Base-by-base conservation (phyloP, 2,888 invertebrate species). In the Urechis unicinctus region DNA sequence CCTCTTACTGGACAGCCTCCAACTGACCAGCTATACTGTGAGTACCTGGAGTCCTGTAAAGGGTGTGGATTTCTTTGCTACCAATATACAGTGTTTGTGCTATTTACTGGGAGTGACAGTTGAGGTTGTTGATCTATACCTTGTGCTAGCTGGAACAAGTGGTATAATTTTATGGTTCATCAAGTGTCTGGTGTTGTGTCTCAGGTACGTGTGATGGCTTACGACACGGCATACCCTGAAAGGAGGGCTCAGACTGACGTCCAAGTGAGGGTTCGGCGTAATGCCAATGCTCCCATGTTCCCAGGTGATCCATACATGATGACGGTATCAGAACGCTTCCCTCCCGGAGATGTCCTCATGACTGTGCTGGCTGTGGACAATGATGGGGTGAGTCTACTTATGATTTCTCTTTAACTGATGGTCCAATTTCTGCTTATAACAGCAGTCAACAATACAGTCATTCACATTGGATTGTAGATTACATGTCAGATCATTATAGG, bases 341-440 rank as follows among this genome's bases (percentile, higher is more conserved):
- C 62, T 1, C 59, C 64, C 13, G 71, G 73, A 0, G 85, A 85
- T 26, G 79, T 82, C 30, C 86, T 91, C 0, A 84, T 94, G 42
- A 79, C 81, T 17, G 82, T 94, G 50, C 83, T 82, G 9, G 90
- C 93, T 6, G 84, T 85, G 3, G 94, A 94, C 78, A 86, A 86
- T 31, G 94, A 94, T 81, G 82, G 91, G 81, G 91, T 91, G 78
- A 54, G 58, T 53, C 5, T n/a, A 36, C 5, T 9, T 13, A 45
- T 45, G 9, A 45, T 17, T 13, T 49, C 9, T 30, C 6, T 5
- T 5, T 21, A 1, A 24, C n/a, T 47, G 4, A 2, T 29, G 13
- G 22, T 17, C 13, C 21, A 9, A 45, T 45, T 13, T 22, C 22
- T 13, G 21, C 24, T 44, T 24, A 22, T 44, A 44, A 44, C 24